Conservation (phyloP, 2,797 vertebrate species). For the Leuciscus waleckii region DNA sequence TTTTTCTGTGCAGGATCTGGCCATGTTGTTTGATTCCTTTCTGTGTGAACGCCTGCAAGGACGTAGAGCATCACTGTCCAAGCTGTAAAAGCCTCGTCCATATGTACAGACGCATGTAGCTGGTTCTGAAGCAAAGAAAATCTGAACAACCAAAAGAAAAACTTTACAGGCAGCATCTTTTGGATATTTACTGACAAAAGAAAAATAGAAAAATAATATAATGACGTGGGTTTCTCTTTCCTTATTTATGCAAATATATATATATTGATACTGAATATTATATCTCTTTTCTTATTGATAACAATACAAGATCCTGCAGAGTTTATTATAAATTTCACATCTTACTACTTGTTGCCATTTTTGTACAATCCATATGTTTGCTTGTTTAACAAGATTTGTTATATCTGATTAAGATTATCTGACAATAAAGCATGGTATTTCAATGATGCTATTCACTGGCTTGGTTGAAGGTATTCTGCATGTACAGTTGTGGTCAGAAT, state of each 20-base stretch:
- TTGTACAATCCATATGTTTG: not conserved
- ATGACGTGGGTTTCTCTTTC: not conserved
- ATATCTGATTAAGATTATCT: not conserved
- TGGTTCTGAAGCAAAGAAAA: not conserved
- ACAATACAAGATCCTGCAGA: too few species aligned
- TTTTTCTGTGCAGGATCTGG: slow-evolving; percentile 48
- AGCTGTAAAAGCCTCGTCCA: slow-evolving; percentile 30
- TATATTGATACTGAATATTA: too few species aligned
- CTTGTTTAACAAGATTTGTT: not conserved
- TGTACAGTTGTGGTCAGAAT: too few species aligned
- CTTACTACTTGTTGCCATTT: not conserved
- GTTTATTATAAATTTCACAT: too few species aligned
- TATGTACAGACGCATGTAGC: slow-evolving; percentile 46
- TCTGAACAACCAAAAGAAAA: not conserved
- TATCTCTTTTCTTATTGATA: not conserved
- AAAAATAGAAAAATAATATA: not conserved
- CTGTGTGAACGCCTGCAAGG: slow-evolving; percentile 46
- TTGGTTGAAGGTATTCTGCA: too few species aligned
- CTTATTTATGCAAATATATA: not conserved
- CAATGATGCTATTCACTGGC: too few species aligned
- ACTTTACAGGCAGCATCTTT: not conserved
- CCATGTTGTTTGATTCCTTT: slow-evolving; percentile 51
- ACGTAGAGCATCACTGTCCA: slow-evolving; percentile 45
- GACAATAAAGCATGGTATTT: not conserved
- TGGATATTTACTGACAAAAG: not conserved